phyloP scores from a whole-genome alignment of 2,797 vertebrate genomes.

The Macropodus opercularis region DNA sequence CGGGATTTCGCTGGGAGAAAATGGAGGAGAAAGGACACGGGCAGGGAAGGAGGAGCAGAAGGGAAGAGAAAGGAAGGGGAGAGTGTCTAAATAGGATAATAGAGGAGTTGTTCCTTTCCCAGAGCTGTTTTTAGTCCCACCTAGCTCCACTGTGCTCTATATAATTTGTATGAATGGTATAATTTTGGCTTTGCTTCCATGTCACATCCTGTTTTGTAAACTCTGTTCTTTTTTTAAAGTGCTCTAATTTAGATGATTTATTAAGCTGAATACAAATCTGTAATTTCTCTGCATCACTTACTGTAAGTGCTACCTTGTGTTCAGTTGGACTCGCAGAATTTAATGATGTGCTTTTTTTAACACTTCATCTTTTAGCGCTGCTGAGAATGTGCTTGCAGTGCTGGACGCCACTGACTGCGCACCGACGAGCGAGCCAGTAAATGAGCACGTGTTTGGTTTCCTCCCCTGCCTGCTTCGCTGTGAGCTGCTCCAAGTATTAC shows the following conservation, averaged over 20 bases:
- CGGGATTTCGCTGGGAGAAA: conserved; percentile 58
- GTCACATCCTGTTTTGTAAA: conserved; percentile 9
- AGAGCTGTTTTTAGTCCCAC: conserved; percentile 30
- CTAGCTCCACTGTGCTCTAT: conserved; percentile 9
- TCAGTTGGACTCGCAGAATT: conserved; percentile 2
- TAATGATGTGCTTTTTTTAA: conserved; percentile 23
- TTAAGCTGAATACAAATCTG: conserved; percentile 4
- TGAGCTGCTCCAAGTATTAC: conserved; percentile 58
- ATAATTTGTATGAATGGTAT: conserved; percentile 26
- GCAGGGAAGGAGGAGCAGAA: conserved; percentile 33
- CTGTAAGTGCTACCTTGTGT: conserved; percentile 16
- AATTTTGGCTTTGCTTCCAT: conserved; percentile 17
- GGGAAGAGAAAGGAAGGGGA: conserved; percentile 13
- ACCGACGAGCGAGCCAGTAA: conserved; percentile 27
- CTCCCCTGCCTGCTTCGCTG: conserved; percentile 38
- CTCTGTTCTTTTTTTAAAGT: conserved; percentile 7
- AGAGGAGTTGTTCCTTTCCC: conserved; percentile 33
- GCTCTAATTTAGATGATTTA: conserved; percentile 15
- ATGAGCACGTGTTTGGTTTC: conserved; percentile 53
- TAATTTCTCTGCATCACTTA: conserved; percentile 1
- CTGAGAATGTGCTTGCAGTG: conserved; percentile 18
- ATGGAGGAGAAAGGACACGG: conserved; percentile 52
- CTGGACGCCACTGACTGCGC: conserved; percentile 26
- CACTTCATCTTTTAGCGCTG: neutral
- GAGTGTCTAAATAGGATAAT: conserved; percentile 56